Evolutionary conservation across 2,113 vertebrate species (phyloP).

Genomic region (Seriola aureovittata): DNA sequence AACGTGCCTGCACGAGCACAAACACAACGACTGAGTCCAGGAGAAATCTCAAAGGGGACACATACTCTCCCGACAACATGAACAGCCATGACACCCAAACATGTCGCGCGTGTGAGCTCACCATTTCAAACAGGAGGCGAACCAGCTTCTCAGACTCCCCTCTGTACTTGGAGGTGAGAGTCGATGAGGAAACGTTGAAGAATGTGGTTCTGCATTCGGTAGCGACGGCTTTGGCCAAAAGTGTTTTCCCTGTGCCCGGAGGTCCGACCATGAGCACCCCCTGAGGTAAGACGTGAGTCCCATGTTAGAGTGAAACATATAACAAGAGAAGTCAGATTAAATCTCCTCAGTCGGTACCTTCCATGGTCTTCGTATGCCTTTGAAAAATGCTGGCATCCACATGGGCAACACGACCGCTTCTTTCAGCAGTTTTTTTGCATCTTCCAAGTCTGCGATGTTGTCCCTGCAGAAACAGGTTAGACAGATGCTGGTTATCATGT

Average conservation of each 20-base stretch:
- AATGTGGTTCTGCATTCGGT: conserved; percentile 99
- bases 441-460: conserved; percentile 96
- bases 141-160: conserved; percentile 99
- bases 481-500: not conserved
- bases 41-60: not conserved
- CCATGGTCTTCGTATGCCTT: conserved; percentile 97
- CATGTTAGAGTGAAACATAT: not conserved
- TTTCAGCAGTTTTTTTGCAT: conserved; percentile 96
- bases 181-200: conserved; percentile 98
- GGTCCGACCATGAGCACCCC: conserved; percentile 98
- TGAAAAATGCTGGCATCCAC: conserved; percentile 99
- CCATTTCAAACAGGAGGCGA: conserved; percentile 98
- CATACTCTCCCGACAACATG: no score
- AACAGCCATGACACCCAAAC: not conserved
- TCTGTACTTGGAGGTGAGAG: conserved; percentile 98
- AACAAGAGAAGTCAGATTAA: not conserved
- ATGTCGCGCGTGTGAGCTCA: conserved; percentile 53
- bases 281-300: conserved; percentile 71
- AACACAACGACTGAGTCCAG: not conserved
- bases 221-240: conserved; percentile 97
- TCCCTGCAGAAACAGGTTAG: conserved; percentile 85
- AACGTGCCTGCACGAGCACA: conserved; percentile 89
- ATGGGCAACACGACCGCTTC: conserved; percentile 97
- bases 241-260: conserved; percentile 97
- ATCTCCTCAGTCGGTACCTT: conserved; percentile 81